phyloP scores from a whole-genome alignment of 2,797 vertebrate species.

The Pseudochirops corinnae region DNA sequence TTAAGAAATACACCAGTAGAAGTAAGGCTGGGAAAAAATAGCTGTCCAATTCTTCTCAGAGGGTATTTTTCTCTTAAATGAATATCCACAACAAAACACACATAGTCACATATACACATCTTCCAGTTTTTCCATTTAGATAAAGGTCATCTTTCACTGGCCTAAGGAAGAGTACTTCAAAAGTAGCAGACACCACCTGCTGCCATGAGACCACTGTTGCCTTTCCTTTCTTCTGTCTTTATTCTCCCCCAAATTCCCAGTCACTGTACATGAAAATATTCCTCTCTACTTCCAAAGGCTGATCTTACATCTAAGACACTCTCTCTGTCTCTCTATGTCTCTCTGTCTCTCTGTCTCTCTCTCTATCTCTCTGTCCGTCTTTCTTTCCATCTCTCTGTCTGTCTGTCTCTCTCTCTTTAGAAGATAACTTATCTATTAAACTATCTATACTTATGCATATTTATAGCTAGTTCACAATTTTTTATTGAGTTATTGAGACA shows the following conservation, averaged over 20 bases:
- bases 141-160: neutral
- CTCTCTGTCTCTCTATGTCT: too few species aligned
- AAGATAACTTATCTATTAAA: too few species aligned
- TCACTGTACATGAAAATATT: neutral
- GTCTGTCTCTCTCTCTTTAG: too few species aligned
- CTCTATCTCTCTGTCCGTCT: too few species aligned
- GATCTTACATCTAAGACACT: neutral
- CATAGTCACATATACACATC: neutral
- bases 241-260: neutral
- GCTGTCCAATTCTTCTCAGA: neutral
- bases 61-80: neutral
- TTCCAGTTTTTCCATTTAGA: neutral
- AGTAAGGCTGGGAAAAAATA: neutral
- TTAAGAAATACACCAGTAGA: neutral
- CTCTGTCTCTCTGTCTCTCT: too few species aligned
- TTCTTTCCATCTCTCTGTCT: too few species aligned
- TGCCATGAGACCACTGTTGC: neutral
- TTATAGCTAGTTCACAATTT: too few species aligned
- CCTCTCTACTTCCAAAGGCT: neutral
- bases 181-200: neutral
- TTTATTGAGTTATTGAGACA: too few species aligned
- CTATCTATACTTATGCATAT: too few species aligned
- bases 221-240: neutral
- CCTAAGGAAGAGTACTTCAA: neutral
- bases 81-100: neutral